A percentile compares a stretch with the other conserved stretches of the same genome.
Evolutionary conservation across 2,888 invertebrate genomes (phyloP).

Genomic region (Mactromeris polynyma): DNA sequence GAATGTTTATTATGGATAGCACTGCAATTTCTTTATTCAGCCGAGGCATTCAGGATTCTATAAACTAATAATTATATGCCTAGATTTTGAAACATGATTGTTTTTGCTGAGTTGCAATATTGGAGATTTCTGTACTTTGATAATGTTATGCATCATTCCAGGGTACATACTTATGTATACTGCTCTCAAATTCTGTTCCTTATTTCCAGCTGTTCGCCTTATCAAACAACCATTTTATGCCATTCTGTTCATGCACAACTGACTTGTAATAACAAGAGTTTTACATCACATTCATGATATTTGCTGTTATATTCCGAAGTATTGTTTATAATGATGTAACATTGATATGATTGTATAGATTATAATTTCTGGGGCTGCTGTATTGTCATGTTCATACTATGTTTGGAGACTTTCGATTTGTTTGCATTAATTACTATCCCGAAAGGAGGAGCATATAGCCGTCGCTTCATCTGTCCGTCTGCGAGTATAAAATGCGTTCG

Average conservation of each 20-base stretch:
- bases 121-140: not conserved
- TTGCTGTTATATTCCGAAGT: not conserved
- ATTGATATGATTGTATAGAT: too few relatives aligned
- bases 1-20: too few relatives aligned
- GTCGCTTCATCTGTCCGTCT: too few relatives aligned
- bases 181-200: not conserved
- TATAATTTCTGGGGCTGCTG: too few relatives aligned
- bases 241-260: not conserved
- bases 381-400: too few relatives aligned
- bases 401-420: too few relatives aligned
- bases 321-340: too few relatives aligned
- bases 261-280: not conserved
- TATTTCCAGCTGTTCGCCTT: not conserved
- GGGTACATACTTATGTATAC: not conserved
- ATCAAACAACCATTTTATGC: not conserved
- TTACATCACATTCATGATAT: not conserved
- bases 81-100: not conserved
- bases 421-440: too few relatives aligned
- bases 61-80: not conserved
- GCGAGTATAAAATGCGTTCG: too few relatives aligned
- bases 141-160: not conserved
- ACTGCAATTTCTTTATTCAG: too few relatives aligned
- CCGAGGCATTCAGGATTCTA: too few relatives aligned
- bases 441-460: too few relatives aligned
- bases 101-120: not conserved